These are phyloP conservation scores for Ia io DNA, from an alignment of 2,113 vertebrate genomes.

Conservation along the genomic window DNA sequence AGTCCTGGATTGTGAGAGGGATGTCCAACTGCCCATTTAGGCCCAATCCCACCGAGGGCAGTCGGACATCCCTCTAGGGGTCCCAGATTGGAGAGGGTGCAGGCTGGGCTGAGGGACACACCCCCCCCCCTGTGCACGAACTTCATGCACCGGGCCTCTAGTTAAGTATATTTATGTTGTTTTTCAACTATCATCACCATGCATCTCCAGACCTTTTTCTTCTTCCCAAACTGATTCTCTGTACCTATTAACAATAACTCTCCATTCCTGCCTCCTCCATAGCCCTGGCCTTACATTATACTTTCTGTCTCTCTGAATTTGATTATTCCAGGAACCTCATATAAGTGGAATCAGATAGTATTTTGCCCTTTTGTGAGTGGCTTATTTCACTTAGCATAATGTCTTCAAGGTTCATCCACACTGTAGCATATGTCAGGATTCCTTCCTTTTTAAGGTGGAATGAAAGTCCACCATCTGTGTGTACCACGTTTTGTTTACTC, in stretches of 20 bases:
- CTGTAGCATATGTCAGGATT: not conserved
- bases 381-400: not conserved
- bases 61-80: no score
- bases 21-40: no score
- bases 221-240: not conserved
- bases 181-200: not conserved
- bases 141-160: no score
- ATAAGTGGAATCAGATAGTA: not conserved
- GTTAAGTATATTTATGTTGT: not conserved
- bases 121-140: no score
- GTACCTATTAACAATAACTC: not conserved
- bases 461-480: not conserved
- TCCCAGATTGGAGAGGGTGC: no score
- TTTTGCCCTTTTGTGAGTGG: not conserved
- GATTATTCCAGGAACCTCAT: not conserved
- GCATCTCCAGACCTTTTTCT: not conserved
- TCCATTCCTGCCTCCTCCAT: not conserved
- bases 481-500: not conserved
- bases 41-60: no score
- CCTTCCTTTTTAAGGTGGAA: not conserved
- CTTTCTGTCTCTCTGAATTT: not conserved
- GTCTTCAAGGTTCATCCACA: not conserved
- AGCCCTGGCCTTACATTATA: not conserved
- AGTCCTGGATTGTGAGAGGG: no score
- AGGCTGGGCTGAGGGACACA: no score